Evolutionary conservation across 2,113 vertebrate genomes (phyloP).

Genomic region (Okapia johnstoni): DNA sequence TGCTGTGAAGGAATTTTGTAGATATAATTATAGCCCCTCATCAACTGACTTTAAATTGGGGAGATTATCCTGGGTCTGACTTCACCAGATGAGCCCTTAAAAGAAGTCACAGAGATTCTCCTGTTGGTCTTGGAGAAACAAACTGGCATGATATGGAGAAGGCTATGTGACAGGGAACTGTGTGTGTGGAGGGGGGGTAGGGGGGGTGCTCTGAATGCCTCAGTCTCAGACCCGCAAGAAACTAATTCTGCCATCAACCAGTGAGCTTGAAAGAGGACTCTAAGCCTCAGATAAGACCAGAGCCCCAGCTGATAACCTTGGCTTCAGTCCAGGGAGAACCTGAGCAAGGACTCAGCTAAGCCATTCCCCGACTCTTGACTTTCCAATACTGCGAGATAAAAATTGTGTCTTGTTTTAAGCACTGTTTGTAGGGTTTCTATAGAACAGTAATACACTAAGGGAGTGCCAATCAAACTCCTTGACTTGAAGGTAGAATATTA

Average conservation of each 20-base stretch:
- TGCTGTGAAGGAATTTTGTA: not conserved
- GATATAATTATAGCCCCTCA: not conserved
- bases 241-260: not conserved
- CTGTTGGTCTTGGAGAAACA: not conserved
- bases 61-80: not conserved
- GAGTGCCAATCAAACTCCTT: not conserved
- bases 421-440: not conserved
- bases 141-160: not conserved
- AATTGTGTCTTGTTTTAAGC: not conserved
- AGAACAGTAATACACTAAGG: not conserved
- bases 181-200: accelerated
- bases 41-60: not conserved
- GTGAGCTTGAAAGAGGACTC: not conserved
- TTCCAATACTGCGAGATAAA: not conserved
- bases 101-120: not conserved
- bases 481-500: not conserved
- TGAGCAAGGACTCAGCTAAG: not conserved
- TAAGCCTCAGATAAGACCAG: not conserved
- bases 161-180: accelerated
- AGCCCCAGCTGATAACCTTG: not conserved
- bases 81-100: not conserved
- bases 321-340: not conserved
- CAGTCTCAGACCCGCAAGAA: not conserved
- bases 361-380: not conserved
- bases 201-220: not conserved